Conservation (phyloP, 2,797 vertebrate species). For the Phoxinus dragarum region DNA sequence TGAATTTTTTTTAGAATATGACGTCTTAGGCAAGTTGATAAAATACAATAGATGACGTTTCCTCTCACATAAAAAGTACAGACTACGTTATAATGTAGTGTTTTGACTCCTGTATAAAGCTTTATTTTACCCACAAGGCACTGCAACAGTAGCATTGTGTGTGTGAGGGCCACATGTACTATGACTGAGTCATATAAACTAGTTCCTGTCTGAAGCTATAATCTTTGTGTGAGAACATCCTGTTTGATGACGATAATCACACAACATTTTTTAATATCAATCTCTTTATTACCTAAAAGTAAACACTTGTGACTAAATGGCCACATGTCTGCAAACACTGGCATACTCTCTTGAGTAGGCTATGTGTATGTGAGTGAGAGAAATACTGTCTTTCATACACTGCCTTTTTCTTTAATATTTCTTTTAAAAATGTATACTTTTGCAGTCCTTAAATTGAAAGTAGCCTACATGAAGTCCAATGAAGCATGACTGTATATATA, state of each 20-base stretch:
- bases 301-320: conserved; percentile 6
- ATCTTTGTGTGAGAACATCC: conserved; percentile 26
- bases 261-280: background rate
- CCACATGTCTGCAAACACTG: conserved; percentile 7
- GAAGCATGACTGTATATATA: background rate
- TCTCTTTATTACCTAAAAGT: background rate
- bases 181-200: background rate
- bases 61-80: background rate
- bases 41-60: background rate
- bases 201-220: background rate
- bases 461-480: background rate
- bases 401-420: background rate
- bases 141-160: background rate
- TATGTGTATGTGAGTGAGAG: background rate
- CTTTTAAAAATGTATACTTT: background rate
- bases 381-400: background rate
- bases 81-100: background rate
- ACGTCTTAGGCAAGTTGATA: background rate
- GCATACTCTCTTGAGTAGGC: background rate
- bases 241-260: background rate
- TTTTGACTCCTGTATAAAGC: background rate
- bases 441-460: background rate
- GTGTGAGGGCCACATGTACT: background rate
- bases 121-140: conserved; percentile 6
- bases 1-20: background rate